Evolutionary conservation across 2,113 vertebrate species (phyloP).

Genomic region (Anarrhichthys ocellatus): DNA sequence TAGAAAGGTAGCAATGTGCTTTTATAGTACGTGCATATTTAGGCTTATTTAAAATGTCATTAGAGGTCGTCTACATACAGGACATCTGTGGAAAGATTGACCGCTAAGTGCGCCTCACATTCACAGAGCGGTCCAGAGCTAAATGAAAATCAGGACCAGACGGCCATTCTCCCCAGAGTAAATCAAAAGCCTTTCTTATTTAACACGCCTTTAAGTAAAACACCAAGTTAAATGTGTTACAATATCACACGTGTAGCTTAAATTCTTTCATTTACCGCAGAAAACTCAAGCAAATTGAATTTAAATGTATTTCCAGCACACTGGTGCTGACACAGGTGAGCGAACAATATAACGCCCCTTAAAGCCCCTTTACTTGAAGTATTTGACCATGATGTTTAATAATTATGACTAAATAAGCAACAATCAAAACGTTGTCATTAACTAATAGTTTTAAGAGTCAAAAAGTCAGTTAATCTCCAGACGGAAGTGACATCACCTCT

Average conservation of each 20-base stretch:
- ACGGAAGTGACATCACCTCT: not conserved
- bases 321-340: conserved; percentile 11
- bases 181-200: conserved; percentile 50
- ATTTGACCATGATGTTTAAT: not conserved
- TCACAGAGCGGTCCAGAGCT: conserved; percentile 31
- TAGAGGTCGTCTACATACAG: conserved; percentile 25
- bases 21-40: conserved; percentile 36
- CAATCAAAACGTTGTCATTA: not conserved
- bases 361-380: not conserved
- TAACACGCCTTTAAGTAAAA: conserved; percentile 46
- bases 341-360: not conserved
- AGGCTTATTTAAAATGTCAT: conserved; percentile 52
- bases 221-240: conserved; percentile 54
- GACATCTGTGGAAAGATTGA: conserved; percentile 52
- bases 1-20: conserved; percentile 45
- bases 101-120: conserved; percentile 42
- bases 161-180: conserved; percentile 52
- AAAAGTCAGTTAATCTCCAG: not conserved
- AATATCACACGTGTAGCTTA: conserved; percentile 41
- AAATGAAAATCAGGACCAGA: conserved; percentile 66
- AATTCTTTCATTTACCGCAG: conserved; percentile 36
- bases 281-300: conserved; percentile 35
- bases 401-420: not conserved
- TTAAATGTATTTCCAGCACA: conserved; percentile 13
- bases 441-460: not conserved